Evolutionary conservation across 2,113 vertebrate genomes (phyloP), one percentile per base, ranked within the genome.

Genomic region (Turdus rufiventris): DNA sequence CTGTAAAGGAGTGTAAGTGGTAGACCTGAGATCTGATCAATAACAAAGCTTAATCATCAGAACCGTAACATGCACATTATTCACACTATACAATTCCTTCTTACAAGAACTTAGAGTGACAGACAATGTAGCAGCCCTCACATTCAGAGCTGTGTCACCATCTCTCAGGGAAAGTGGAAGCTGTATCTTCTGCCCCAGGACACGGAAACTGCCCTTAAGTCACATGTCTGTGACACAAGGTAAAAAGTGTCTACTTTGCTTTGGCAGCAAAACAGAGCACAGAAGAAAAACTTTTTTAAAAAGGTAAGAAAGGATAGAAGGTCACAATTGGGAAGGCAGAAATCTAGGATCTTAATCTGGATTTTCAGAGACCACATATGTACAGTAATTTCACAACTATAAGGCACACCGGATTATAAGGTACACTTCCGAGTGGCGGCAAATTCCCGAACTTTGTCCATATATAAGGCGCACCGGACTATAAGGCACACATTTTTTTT

Each of bases 1-100:
- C 98, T 98, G 87, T 24, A 94, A 97, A 96, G 40, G 54, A 95
- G 48, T 56, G 90, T 9, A 93, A 96, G 33, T 8, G 42, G 28
- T 34, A 93, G 36, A 79, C 21, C 25, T 50, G n/a, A 96, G 47
- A 83, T 25, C n/a, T 78, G 33, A 63, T 61, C 53, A 65, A 21
- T 25, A 88, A 66, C 20, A 63, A 50, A 85, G 78, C 13, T 85
- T 42, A 72, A 65, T 53, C 57, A 83, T 36, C 58, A 83, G 7
- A 54, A 26, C 16, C 24, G 10, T 48, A 90, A 71, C 9, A 33
- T 9, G 12, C 20, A 43, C 17, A 34, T 34, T 71, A 53, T 6
- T 45, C 18, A 67, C 1, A 0, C 75, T 28, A 54, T 3, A 34
- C 7, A 78, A 42, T 28, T 14, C 2, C 47, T 43, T 81, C 67